Evolutionary conservation across 2,888 invertebrate species (phyloP), one percentile per base, ranked within the genome.

Genomic region (Apodemia zela): DNA sequence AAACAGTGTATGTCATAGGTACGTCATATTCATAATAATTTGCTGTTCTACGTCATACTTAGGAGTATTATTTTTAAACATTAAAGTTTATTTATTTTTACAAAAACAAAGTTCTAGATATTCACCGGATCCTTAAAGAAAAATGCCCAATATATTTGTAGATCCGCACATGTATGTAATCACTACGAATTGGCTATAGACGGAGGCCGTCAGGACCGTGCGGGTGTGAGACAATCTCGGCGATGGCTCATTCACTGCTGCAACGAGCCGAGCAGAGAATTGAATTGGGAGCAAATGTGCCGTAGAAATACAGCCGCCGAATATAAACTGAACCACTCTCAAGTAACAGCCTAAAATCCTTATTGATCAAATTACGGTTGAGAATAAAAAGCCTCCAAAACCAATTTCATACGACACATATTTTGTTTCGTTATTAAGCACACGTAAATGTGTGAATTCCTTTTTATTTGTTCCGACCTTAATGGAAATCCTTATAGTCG

Each of bases 281-380:
- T 87, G 86, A 89, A 89, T 89, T 88, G 87, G 82, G 85, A 87
- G 84, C 82, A 89, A 89, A 89, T 87, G 86, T 87, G 80, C 85
- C 88, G 84, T 84, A 80, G 80, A 78, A 77, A 83, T 78, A 82
- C 80, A 80, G 78, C 78, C 84, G 77, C 77, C 83, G 85, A 83
- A 86, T 85, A 85, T 87, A 87, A 85, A 65, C 65, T 65, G 35
- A 63, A 63, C 62, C 67, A 74, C 73, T 73, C 67, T 68, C 71
- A 69, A 76, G 75, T 71, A 74, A 77, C 75, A 69, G 65, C 65
- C 65, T 66, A 59, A 63, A 65, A 71, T 65, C 65, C 63, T 63
- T 61, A 65, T 60, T 64, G 64, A 68, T 67, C 63, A 63, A 64
- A 63, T 51, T 60, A 45, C 51, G 60, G 29, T 64, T 29, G 38